A percentile compares a stretch with the other conserved stretches of the same genome.
Evolutionary conservation across 1,140 invertebrate genomes (phyloP).

Genomic region (Drosophila subpulchrella): DNA sequence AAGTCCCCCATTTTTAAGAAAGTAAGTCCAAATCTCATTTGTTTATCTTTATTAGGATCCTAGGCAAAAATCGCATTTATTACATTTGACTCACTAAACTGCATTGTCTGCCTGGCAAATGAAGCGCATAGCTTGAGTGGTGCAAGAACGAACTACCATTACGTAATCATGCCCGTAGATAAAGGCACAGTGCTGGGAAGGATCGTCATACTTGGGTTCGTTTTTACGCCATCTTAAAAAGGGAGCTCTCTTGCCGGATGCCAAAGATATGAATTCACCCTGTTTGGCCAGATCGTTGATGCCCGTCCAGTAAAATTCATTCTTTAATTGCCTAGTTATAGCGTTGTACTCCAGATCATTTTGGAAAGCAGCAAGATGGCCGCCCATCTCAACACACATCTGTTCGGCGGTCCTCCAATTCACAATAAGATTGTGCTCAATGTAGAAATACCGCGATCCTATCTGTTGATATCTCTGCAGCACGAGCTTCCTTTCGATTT

Average conservation of each 20-base stretch:
- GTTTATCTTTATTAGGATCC: too few species aligned
- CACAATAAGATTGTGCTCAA: not conserved
- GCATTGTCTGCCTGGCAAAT: not conserved
- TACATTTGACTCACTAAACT: not conserved
- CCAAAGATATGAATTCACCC: constrained; percentile 1
- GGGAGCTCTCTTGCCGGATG: not conserved
- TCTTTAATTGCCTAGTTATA: not conserved
- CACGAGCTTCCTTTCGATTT: not conserved
- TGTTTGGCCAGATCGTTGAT: constrained; percentile 5
- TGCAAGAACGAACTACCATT: not conserved
- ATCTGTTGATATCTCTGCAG: constrained; percentile 3
- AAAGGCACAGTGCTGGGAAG: not conserved
- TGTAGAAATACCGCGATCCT: constrained; percentile 2
- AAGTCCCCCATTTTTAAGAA: too few species aligned
- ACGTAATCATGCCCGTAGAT: not conserved
- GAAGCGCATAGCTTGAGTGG: not conserved
- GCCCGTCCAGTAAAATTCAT: not conserved
- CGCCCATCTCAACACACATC: constrained; percentile 1
- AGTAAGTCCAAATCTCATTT: too few species aligned
- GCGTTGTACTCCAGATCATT: not conserved
- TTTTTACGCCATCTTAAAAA: not conserved
- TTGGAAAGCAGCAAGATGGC: not conserved
- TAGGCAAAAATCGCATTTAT: too few species aligned
- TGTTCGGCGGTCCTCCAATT: constrained; percentile 2
- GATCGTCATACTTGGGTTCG: constrained; percentile 3